Base-by-base conservation (phyloP, 2,797 vertebrate genomes). In the Rhinoraja longicauda region DNA sequence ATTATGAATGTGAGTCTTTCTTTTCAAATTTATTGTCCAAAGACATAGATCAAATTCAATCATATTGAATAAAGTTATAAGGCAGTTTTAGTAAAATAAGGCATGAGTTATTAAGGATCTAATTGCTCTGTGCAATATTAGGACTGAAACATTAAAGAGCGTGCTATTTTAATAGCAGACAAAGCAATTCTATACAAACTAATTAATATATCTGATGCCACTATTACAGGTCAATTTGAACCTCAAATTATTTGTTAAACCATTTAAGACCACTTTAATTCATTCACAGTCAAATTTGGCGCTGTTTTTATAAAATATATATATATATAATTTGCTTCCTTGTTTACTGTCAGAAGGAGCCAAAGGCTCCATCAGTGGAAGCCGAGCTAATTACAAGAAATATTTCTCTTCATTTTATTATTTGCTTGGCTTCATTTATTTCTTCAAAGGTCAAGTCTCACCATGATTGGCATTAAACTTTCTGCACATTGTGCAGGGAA, bases 381-480 rank as follows among this genome's bases (percentile, higher is more conserved):
- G 39, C 45, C n/a, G 67, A 92, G 67, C 90, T 92, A 92, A 92
- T 92, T 92, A 75, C 90, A 24, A 90, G 39, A 75, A 75, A 73
- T 92, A 57, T 75, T 75, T 9, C 36, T 19, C 72, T 24, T 75
- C 45, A 45, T 86, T 86, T 64, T 64, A 88, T 88, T 91, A 92
- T 92, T 92, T 92, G 90, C 90, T 62, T 75, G 90, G 90, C 70
- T n/a, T 92, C 70, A 92, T 75, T 92, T 92, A 57, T 92, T 67
- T 88, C 76, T 75, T 92, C 36, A 73, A 92, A 92, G 90, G 90
- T 92, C 90, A 92, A 75, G 70, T 15, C 70, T 92, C 67, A 75
- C 26, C 24, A 92, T 53, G 90, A 92, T 92, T 92, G 90, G 39
- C 70, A 73, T 75, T 92, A 92, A 92, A 75, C 90, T 73, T 26